These are phyloP conservation scores for Motacilla alba DNA, from an alignment of 2,113 vertebrate species.

Conservation along the genomic window DNA sequence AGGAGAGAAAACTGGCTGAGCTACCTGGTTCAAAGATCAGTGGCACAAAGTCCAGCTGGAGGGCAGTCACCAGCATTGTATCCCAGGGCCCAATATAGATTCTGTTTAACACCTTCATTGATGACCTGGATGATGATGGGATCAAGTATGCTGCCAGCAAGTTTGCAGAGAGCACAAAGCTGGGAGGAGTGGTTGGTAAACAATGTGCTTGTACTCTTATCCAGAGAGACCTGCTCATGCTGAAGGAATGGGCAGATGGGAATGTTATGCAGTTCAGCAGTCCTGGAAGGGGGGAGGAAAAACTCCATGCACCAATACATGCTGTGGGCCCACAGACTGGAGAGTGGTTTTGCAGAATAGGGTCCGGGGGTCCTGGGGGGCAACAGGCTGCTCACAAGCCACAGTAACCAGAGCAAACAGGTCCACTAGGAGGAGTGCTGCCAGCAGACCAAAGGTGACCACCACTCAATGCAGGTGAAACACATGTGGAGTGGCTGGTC, in stretches of 20 bases:
- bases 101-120: neutral
- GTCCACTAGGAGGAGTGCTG: neutral
- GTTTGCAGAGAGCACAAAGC: neutral
- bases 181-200: neutral
- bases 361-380: accelerated
- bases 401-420: neutral
- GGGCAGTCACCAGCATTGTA: neutral
- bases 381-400: neutral
- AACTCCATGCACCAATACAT: neutral
- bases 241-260: neutral
- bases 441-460: neutral
- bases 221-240: accelerated
- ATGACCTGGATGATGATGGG: neutral
- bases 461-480: neutral
- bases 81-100: neutral
- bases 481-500: neutral
- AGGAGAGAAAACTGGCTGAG: neutral
- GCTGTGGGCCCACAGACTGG: neutral
- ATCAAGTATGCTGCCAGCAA: neutral
- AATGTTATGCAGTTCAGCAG: neutral
- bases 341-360: neutral
- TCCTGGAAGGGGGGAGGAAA: neutral
- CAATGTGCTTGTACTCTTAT: neutral
- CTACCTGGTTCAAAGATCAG: neutral
- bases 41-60: neutral